Base-by-base conservation (phyloP, 2,113 vertebrate species). In the Gobiocypris rarus region DNA sequence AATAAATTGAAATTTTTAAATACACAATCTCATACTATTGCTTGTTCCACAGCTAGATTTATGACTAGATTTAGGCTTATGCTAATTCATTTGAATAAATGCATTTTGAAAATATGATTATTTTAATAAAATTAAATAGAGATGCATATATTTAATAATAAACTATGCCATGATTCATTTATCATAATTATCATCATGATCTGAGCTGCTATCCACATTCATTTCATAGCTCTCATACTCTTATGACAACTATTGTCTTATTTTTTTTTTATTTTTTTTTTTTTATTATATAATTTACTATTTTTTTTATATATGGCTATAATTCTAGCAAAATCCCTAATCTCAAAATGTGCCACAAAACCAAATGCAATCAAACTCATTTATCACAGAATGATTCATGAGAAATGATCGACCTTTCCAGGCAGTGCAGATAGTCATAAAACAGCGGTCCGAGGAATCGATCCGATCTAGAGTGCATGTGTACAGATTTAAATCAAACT, bases 401-500 rank as follows among this genome's bases (percentile, higher is more conserved):
- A 75, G 54, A 48, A 28, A 43, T 67, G 4, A 69, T 78, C 19
- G 14, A 52, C 50, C 24, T 63, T 77, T 26, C 56, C 38, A 78
- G 73, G 59, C 70, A 11, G 45, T 50, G 50, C 41, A 43, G 38
- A 38, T 81, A 26, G 34, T 19, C 50, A 77, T 78, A 78, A 78
- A 78, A 54, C 19, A 79, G 48, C 28, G 13, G 22, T 63, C 31
- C 19, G 24, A 65, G 43, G 76, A 63, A 86, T 56, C 28, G 74
- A 78, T 86, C 28, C 10, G 5, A 50, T 83, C 69, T 59, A 54
- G 65, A 63, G 74, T 28, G 17, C 80, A 82, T 58, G 34, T 71
- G 69, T 48, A 22, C 50, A 48, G 84, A 76, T 56, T 85, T 82
- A 56, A 85, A 82, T 85, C 59, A 85, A 43, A 73, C 50, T 28